A percentile compares a stretch with the other conserved stretches of the same genome.
Conservation (phyloP, 2,797 vertebrate genomes). For the Dallia pectoralis region DNA sequence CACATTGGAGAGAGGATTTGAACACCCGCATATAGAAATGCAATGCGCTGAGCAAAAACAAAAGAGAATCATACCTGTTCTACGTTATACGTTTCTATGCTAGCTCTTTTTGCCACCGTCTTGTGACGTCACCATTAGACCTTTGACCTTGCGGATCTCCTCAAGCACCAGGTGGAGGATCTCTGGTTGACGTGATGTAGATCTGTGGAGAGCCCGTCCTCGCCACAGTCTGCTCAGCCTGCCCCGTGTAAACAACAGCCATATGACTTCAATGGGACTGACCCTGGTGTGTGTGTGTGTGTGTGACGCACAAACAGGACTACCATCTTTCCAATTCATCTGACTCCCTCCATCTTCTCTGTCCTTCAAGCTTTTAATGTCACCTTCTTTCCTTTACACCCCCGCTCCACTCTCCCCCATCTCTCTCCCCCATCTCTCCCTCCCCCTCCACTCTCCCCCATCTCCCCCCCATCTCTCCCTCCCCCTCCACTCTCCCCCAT, state of each 20-base stretch:
- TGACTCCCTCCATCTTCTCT: constrained; percentile 14
- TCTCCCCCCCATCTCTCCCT: constrained; percentile 9
- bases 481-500: constrained; percentile 13
- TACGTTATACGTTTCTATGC: neutral
- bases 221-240: neutral
- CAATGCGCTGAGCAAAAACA: neutral
- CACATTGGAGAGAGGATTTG: neutral
- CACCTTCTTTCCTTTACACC: constrained; percentile 19
- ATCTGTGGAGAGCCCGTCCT: too few relatives aligned
- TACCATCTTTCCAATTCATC: neutral
- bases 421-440: too few relatives aligned
- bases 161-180: too few relatives aligned
- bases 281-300: neutral
- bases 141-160: too few relatives aligned
- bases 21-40: neutral
- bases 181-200: too few relatives aligned
- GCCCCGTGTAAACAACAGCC: neutral
- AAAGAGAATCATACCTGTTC: neutral
- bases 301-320: neutral
- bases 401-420: constrained; percentile 12
- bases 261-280: neutral
- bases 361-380: constrained; percentile 14
- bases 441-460: neutral
- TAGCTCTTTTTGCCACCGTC: too few relatives aligned
- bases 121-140: too few relatives aligned